Percentiles rank a stretch among this genome's conserved stretches.
Conservation (phyloP, 2,888 invertebrate genomes). For the Macrophya alboannulata region DNA sequence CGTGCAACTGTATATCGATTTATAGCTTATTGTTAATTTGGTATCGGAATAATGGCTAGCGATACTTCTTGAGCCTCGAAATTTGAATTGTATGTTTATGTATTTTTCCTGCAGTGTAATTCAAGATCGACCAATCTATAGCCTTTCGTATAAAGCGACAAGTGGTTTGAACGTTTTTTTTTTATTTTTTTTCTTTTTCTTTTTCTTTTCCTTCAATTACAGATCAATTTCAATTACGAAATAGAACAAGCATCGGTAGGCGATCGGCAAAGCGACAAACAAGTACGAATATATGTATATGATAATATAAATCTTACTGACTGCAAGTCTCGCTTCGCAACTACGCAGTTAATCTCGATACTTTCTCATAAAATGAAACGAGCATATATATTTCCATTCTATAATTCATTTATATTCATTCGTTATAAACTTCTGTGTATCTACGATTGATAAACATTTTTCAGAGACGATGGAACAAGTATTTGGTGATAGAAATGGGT, state of each 20-base stretch:
- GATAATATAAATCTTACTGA: slow-evolving; percentile 35
- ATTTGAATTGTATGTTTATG: slow-evolving; percentile 9
- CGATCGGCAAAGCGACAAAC: slow-evolving; percentile 46
- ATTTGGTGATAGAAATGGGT: not conserved
- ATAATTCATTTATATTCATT: slow-evolving; percentile 6
- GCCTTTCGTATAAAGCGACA: slow-evolving; percentile 28
- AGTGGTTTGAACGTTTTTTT: slow-evolving; percentile 41
- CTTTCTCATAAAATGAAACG: slow-evolving; percentile 8
- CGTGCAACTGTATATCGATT: not conserved
- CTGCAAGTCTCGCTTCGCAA: not conserved
- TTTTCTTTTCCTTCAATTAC: slow-evolving; percentile 18
- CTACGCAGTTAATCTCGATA: slow-evolving; percentile 21
- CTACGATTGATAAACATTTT: not conserved
- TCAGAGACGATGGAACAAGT: slow-evolving; percentile 22
- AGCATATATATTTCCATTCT: not conserved
- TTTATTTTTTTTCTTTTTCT: not conserved
- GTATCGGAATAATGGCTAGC: not conserved
- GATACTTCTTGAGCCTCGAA: not conserved
- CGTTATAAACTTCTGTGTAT: not conserved
- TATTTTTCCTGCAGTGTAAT: slow-evolving; percentile 26
- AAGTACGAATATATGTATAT: slow-evolving; percentile 47
- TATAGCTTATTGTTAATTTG: not conserved
- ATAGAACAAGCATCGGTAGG: slow-evolving; percentile 49
- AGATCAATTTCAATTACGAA: slow-evolving; percentile 54
- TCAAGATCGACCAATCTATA: slow-evolving; percentile 18